These are phyloP conservation scores for Aquila chrysaetos DNA, from an alignment of 2,797 vertebrate species.

Conservation along the genomic window DNA sequence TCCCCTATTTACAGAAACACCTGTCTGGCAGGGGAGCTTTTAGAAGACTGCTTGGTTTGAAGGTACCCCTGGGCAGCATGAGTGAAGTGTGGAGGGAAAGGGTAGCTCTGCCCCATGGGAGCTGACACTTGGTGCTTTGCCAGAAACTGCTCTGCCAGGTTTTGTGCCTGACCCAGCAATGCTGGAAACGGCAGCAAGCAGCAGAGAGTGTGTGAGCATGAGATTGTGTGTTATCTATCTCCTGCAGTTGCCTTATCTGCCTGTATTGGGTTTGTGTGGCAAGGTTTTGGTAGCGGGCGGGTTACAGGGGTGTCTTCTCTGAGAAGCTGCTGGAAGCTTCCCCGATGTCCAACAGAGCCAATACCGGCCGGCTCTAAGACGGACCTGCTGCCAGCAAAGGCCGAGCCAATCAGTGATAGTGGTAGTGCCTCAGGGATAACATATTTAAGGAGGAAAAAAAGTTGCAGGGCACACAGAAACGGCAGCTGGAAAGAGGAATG, in stretches of 20 bases:
- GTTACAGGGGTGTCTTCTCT: no score
- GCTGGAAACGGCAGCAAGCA: background rate
- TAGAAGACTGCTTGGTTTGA: background rate
- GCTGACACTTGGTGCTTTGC: background rate
- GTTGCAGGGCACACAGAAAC: no score
- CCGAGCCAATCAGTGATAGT: no score
- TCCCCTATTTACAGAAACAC: background rate
- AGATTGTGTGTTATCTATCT: background rate
- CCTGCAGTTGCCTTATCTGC: background rate
- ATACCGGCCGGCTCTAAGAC: no score
- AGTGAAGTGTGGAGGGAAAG: background rate
- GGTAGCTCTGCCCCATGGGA: accelerated
- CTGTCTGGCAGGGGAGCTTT: accelerated
- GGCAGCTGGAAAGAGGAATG: no score
- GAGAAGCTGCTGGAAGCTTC: no score
- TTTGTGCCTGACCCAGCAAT: accelerated
- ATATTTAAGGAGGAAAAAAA: no score
- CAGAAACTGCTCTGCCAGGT: background rate
- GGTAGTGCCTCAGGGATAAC: no score
- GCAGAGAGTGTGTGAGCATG: accelerated
- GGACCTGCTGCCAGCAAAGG: no score
- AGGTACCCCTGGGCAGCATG: accelerated
- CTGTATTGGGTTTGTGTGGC: no score
- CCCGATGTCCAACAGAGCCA: no score
- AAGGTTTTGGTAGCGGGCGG: no score